These are phyloP conservation scores for Phengaris alcon DNA, from an alignment of 2,888 invertebrate genomes.

Conservation along the genomic window DNA sequence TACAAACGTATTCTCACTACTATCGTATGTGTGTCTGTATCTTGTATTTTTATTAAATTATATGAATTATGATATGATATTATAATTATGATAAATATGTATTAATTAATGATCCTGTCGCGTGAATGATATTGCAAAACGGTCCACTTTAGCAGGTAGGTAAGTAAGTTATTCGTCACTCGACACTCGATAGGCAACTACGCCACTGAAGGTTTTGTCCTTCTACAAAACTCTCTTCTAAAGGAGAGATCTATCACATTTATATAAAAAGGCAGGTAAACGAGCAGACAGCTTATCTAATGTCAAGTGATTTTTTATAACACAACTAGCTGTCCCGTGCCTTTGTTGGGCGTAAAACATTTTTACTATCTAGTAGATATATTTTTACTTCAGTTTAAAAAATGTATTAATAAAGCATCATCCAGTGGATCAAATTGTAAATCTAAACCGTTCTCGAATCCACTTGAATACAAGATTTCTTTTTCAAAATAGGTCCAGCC, in stretches of 20 bases:
- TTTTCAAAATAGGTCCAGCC: too few species aligned
- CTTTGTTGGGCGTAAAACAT: too few species aligned
- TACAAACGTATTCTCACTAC: conserved; percentile 29
- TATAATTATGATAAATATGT: background rate
- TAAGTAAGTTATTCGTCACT: background rate
- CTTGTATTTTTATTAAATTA: background rate
- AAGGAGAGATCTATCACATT: background rate
- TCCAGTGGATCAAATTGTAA: too few species aligned
- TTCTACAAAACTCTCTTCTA: background rate
- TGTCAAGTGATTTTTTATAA: background rate
- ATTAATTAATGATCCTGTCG: background rate
- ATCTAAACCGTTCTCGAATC: too few species aligned
- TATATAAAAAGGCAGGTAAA: background rate
- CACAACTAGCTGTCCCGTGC: too few species aligned
- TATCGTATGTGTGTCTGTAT: background rate
- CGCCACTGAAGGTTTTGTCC: background rate
- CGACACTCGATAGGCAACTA: background rate
- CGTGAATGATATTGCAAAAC: background rate
- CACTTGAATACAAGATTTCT: too few species aligned
- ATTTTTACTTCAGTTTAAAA: too few species aligned
- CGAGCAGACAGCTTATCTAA: background rate
- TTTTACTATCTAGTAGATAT: too few species aligned
- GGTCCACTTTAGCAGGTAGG: background rate
- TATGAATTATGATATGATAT: too few species aligned
- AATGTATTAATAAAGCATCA: too few species aligned